Evolutionary conservation across 2,797 vertebrate genomes (phyloP), one percentile per base, ranked within the genome.

Genomic region (Jordanella pulchra): DNA sequence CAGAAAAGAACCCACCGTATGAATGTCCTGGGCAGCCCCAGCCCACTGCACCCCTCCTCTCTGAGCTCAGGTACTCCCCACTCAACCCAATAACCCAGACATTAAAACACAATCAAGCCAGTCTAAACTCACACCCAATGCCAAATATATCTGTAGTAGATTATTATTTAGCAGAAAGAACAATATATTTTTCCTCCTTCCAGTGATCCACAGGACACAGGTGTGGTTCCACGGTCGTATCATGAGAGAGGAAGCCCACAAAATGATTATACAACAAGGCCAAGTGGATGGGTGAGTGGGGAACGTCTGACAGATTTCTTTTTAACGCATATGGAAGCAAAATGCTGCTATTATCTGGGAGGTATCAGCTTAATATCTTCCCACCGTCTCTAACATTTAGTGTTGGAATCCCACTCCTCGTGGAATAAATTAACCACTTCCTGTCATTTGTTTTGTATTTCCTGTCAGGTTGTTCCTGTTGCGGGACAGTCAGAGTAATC

Each of bases 201-300:
- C 88, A 99, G 97, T 97, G 86, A 99, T 99, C 84, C 98, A 99
- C 84, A 96, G 95, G 88, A 99, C 97, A 28, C 97, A 99, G 88
- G 94, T 97, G 56, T 99, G 98, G 98, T 99, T 99, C 88, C 98
- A 99, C 0, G 98, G 98, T 64, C 95, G 97, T 86, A 98, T 99
- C 88, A 95, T 97, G 90, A 94, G 98, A 89, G 97, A 99, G 84
- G 98, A 99, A 69, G 97, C 97, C 10, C 97, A 99, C 91, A 95
- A 94, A 82, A 97, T 99, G 94, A 97, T 99, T 83, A 96, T 96
- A 50, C 97, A 99, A 67, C 98, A 99, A 91, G 98, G 98, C 73
- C 97, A 98, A 88, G 98, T 99, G 75, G 97, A 99, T 14, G 98
- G 97, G 98, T 99, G 65, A 71, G 58, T 54, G 25, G 23, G 9